A percentile compares a stretch with the other conserved stretches of the same genome.
Evolutionary conservation across 2,113 vertebrate species (phyloP).

Genomic region (Dendropsophus ebraccatus): DNA sequence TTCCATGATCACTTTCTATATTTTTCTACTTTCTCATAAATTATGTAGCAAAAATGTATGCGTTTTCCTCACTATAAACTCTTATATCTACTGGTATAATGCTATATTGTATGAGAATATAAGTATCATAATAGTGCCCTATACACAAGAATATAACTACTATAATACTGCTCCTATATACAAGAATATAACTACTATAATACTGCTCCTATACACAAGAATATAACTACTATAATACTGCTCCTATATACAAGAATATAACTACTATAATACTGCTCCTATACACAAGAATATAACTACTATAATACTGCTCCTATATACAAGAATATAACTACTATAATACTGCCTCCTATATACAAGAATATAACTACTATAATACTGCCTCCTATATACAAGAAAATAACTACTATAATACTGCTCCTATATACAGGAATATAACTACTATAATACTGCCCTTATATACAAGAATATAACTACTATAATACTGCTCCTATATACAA

Average conservation of each 20-base stretch:
- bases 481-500: too few species aligned
- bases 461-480: too few species aligned
- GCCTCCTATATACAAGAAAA: not conserved
- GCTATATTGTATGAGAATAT: not conserved
- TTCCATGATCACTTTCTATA: not conserved
- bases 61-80: too few species aligned
- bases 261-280: not conserved
- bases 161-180: not conserved
- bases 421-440: too few species aligned
- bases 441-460: too few species aligned
- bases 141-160: not conserved
- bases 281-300: not conserved
- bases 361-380: conserved; percentile 2
- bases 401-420: not conserved
- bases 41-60: not conserved
- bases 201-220: not conserved
- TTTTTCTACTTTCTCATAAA: not conserved
- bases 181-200: too few species aligned
- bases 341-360: not conserved
- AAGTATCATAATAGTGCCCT: not conserved
- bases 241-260: not conserved
- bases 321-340: conserved; percentile 5
- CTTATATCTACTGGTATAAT: too few species aligned
- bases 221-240: not conserved
- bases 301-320: not conserved